Percentiles rank a stretch among this genome's conserved stretches.
Conservation (phyloP, 23 tunicate species). For the Styela clava region DNA sequence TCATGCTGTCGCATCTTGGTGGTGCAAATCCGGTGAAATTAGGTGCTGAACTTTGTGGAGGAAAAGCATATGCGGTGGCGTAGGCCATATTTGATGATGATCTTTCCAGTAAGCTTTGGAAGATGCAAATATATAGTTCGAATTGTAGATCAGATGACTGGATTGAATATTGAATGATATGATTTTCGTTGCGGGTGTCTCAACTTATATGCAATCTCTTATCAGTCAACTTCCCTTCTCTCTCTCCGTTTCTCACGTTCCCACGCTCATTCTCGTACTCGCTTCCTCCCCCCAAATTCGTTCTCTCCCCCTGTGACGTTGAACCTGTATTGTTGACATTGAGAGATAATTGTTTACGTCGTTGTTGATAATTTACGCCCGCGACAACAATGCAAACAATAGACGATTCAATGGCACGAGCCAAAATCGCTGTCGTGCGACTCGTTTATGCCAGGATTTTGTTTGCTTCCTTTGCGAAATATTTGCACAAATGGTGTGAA, state of each 20-base stretch:
- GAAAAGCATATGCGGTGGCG: conserved; percentile 6
- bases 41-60: not conserved
- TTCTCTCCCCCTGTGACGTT: conserved; percentile 21
- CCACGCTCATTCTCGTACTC: conserved; percentile 12
- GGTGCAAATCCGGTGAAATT: conserved; percentile 4
- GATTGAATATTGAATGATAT: not conserved
- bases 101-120: not conserved
- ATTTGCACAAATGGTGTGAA: too few relatives aligned
- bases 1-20: not conserved
- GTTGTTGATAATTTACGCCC: conserved; percentile 27
- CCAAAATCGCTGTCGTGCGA: not conserved
- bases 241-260: conserved; percentile 2
- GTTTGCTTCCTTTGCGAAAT: not conserved
- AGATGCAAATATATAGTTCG: too few relatives aligned
- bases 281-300: not conserved
- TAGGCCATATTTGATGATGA: not conserved
- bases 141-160: not conserved
- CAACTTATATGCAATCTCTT: conserved; percentile 1
- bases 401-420: conserved; percentile 6
- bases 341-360: conserved; percentile 17
- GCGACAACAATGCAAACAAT: conserved; percentile 21
- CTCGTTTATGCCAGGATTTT: not conserved
- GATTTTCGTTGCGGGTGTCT: not conserved
- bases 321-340: conserved; percentile 27
- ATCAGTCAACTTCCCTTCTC: not conserved